Evolutionary conservation across 2,888 invertebrate species (phyloP).

Genomic region (Leptopilina drosophilae): DNA sequence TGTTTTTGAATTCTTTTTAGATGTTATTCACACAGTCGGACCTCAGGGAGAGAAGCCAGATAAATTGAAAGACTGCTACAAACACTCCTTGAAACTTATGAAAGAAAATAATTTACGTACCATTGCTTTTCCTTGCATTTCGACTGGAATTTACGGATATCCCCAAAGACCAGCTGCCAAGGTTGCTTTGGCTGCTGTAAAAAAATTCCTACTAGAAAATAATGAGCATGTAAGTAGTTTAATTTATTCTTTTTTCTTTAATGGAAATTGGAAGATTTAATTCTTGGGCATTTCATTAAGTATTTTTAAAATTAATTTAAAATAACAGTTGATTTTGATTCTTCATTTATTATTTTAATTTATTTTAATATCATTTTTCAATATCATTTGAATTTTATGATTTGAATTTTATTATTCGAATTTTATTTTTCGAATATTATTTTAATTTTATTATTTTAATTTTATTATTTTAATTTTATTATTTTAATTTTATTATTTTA

Average conservation of each 20-base stretch:
- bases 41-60: constrained; percentile 86
- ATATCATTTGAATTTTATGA: too few species aligned
- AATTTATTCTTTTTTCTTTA: neutral
- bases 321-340: too few species aligned
- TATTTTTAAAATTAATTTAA: too few species aligned
- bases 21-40: constrained; percentile 94
- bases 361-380: neutral
- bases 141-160: constrained; percentile 94
- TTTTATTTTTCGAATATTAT: neutral
- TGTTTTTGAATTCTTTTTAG: constrained; percentile 76
- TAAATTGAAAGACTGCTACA: constrained; percentile 84
- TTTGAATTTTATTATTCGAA: too few species aligned
- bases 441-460: neutral
- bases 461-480: too few species aligned
- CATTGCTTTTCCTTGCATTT: constrained; percentile 93
- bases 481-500: too few species aligned
- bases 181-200: constrained; percentile 84
- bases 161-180: constrained; percentile 88
- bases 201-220: constrained; percentile 81
- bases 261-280: too few species aligned
- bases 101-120: constrained; percentile 80
- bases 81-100: constrained; percentile 81
- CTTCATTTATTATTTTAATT: constrained; percentile 59
- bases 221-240: constrained; percentile 75
- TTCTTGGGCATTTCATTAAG: too few species aligned